phyloP scores from a whole-genome alignment of 2,797 vertebrate species.

The Sebastes nivosus region DNA sequence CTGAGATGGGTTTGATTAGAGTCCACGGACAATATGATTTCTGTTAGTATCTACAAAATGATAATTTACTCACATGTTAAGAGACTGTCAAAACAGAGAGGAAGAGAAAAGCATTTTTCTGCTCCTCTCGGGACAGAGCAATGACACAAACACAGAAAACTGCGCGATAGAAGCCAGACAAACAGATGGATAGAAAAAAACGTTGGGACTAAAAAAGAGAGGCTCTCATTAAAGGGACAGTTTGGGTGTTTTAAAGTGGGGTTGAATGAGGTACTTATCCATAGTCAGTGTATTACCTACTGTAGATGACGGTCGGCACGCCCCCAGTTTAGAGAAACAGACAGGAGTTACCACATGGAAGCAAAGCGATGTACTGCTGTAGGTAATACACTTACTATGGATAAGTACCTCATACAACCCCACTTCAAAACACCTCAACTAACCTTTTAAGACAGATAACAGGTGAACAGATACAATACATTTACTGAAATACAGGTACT shows the following conservation, averaged over 20 bases:
- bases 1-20: slow-evolving; percentile 1
- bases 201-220: background rate
- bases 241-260: background rate
- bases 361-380: no score
- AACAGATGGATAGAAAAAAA: background rate
- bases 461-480: background rate
- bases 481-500: background rate
- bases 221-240: background rate
- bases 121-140: background rate
- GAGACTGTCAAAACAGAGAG: background rate
- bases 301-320: no score
- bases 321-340: no score
- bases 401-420: no score
- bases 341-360: no score
- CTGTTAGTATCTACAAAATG: background rate
- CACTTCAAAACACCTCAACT: no score
- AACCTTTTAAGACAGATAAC: background rate
- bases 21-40: background rate
- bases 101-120: background rate
- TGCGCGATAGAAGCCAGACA: background rate
- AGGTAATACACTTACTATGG: no score
- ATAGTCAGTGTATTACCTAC: no score
- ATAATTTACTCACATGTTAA: background rate
- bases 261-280: no score
- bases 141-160: background rate